These are phyloP conservation scores for Chrysolina oricalcia DNA, from an alignment of 2,888 invertebrate genomes.

Conservation along the genomic window DNA sequence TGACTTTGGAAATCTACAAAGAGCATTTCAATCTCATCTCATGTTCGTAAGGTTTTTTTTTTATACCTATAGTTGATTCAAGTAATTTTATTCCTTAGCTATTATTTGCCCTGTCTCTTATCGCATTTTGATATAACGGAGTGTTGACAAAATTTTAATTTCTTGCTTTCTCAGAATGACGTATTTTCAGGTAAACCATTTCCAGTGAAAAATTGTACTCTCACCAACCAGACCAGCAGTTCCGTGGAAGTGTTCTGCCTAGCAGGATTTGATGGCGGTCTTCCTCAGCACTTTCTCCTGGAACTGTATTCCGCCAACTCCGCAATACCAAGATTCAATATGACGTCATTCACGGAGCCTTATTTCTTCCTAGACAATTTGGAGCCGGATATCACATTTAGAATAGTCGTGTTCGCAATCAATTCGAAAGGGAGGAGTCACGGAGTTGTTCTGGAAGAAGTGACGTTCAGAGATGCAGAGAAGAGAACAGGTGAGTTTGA, in stretches of 20 bases:
- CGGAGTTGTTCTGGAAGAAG: conserved; percentile 82
- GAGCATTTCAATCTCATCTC: too few species aligned
- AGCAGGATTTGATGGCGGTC: conserved; percentile 90
- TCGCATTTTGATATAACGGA: too few species aligned
- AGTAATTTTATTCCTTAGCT: too few species aligned
- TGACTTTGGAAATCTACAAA: too few species aligned
- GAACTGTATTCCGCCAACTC: conserved; percentile 79
- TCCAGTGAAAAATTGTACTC: conserved; percentile 87
- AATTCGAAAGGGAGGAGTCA: conserved; percentile 88
- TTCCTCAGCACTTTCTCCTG: conserved; percentile 89
- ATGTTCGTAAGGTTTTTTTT: too few species aligned
- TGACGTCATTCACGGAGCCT: conserved; percentile 80
- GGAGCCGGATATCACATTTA: conserved; percentile 86
- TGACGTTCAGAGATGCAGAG: conserved; percentile 86
- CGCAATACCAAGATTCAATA: conserved; percentile 75
- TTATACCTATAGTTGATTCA: too few species aligned
- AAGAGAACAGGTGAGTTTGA: conserved; percentile 79
- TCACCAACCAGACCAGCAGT: conserved; percentile 89
- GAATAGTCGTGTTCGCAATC: conserved; percentile 84
- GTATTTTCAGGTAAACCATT: conserved; percentile 83
- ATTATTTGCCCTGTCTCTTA: too few species aligned
- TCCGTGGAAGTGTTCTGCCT: conserved; percentile 86
- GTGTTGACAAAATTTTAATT: too few species aligned
- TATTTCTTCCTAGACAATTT: conserved; percentile 85
- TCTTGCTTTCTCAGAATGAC: not conserved